These are phyloP conservation scores for Sebastes hubbsi DNA, from an alignment of 2,797 vertebrate genomes.

Conservation along the genomic window DNA sequence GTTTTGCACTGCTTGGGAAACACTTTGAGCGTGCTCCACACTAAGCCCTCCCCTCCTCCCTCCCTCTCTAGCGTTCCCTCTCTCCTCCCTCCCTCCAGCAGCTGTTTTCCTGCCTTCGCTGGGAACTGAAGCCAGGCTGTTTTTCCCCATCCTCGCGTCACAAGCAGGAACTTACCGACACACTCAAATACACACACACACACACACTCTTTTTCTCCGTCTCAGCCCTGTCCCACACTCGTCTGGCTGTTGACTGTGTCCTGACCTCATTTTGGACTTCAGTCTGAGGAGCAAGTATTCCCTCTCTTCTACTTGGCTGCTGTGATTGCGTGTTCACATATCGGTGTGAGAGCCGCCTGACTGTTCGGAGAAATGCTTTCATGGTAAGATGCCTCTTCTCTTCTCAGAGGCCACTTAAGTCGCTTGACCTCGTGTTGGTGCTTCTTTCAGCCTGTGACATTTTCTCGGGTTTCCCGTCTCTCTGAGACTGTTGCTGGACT, in stretches of 20 bases:
- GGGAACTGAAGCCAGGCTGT: constrained; percentile 60
- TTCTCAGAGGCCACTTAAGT: constrained; percentile 17
- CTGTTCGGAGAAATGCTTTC: constrained; percentile 58
- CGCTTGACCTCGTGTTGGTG: constrained; percentile 32
- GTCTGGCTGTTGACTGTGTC: constrained; percentile 51
- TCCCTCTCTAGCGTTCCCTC: background rate
- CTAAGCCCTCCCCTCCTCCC: constrained; percentile 31
- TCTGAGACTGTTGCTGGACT: background rate
- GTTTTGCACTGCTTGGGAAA: constrained; percentile 51
- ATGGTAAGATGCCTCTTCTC: constrained; percentile 63
- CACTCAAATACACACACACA: constrained; percentile 3
- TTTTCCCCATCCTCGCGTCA: constrained; percentile 50
- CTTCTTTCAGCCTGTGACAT: background rate
- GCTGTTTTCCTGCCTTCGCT: constrained; percentile 75
- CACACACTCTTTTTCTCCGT: constrained; percentile 18
- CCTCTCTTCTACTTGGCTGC: constrained; percentile 39
- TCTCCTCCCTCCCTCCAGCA: constrained; percentile 49
- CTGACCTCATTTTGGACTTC: constrained; percentile 59
- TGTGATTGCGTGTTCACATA: constrained; percentile 50
- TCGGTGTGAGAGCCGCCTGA: constrained; percentile 54
- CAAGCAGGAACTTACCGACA: constrained; percentile 61
- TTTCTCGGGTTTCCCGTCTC: constrained; percentile 10
- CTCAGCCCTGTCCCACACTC: constrained; percentile 46
- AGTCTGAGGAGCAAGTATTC: constrained; percentile 52
- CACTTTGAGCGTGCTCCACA: constrained; percentile 34